Base-by-base conservation (phyloP, 37 sponge, comb jelly and placozoan genomes). In the Bolinopsis microptera region DNA sequence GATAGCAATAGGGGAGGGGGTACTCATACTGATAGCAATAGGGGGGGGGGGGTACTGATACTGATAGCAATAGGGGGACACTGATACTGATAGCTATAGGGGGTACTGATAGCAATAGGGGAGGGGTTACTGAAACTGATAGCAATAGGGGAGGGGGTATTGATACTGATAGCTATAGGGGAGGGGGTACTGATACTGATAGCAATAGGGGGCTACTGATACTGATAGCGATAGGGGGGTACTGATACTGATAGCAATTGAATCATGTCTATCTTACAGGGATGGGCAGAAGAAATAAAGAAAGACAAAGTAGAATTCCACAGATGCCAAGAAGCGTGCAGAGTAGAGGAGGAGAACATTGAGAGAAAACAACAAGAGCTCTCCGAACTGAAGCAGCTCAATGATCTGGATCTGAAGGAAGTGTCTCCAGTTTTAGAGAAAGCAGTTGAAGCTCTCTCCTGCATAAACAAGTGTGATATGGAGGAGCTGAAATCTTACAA, bases 241-340 rank as follows among this genome's bases (percentile, higher is more conserved):
- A n/a, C n/a, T n/a, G n/a, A n/a, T n/a, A n/a, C n/a, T n/a, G n/a
- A n/a, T n/a, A n/a, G n/a, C n/a, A 61, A 61, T 61, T 61, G 18
- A 18, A 9, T 61, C 9, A 21, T 18, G 18, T 61, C 68, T 61
- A 9, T 80, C 2, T 34, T 80, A 2, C 82, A 80, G 61, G 61
- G 90, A 0, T 86, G 90, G 90, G 35, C 61, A 21, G 90, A 86
- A 3, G 90, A 86, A 27, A 28, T 86, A 21, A 86, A 86, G 90
- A 16, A 24, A 26, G 41, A 41, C 61, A 28, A 34, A 16, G 90
- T 13, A 18, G 48, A 38, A 38, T 34, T 41, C 48, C 41, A 39
- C 61, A 28, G 26, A 18, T 86, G 25, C 27, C 41, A 86, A 24
- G 41, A 39, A 41, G 61, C 61, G 25, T 86, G 90, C 48, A 39